phyloP scores from a whole-genome alignment of 2,797 vertebrate species.

The Falco naumanni region DNA sequence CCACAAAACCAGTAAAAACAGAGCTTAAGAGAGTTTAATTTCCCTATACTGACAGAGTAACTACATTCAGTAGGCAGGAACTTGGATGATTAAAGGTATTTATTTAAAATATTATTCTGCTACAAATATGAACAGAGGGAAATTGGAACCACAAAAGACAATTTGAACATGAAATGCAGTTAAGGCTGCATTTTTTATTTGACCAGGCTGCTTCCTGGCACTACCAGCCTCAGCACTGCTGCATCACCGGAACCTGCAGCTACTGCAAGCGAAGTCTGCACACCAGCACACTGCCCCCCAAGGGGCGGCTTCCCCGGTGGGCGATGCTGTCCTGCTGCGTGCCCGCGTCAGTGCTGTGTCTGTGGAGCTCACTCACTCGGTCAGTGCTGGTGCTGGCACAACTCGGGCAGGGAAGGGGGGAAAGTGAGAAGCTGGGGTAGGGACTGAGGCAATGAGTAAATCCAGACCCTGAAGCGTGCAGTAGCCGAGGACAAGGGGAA shows the following conservation, averaged over 20 bases:
- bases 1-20: neutral
- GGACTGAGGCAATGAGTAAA: neutral
- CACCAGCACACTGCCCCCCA: neutral
- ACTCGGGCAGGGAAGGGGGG: neutral
- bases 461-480: neutral
- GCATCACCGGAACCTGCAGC: neutral
- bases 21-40: neutral
- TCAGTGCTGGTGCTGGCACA: neutral
- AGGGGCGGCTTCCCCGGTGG: neutral
- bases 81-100: neutral
- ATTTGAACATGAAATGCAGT: neutral
- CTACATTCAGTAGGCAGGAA: neutral
- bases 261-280: neutral
- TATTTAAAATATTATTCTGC: neutral
- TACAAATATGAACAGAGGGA: neutral
- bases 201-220: neutral
- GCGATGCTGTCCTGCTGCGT: neutral
- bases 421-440: neutral
- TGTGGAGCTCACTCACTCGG: too few species aligned
- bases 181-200: neutral
- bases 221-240: too few species aligned
- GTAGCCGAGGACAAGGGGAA: neutral
- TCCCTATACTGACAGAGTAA: neutral
- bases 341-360: neutral
- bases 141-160: neutral